Percentiles rank a stretch among this genome's conserved stretches.
Evolutionary conservation across 1,140 invertebrate genomes (phyloP).

Genomic region (Pseudomyrmex dendroicus): DNA sequence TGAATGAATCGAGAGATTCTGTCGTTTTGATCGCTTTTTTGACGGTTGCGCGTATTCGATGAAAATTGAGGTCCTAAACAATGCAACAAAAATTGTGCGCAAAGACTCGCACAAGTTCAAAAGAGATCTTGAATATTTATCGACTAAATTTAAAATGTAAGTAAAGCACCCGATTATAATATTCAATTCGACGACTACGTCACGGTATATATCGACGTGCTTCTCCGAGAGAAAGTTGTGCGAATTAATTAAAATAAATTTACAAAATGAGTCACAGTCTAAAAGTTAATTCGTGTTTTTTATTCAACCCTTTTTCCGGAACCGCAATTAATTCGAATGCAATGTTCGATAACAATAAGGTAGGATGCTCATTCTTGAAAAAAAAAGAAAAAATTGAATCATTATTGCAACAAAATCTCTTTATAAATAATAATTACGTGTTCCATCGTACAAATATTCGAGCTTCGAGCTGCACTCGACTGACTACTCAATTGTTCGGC

Average conservation of each 20-base stretch:
- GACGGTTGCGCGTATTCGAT: neutral
- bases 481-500: constrained; percentile 24
- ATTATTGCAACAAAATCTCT: neutral
- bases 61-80: neutral
- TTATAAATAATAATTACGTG: neutral
- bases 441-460: neutral
- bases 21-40: neutral
- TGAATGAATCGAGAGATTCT: neutral
- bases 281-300: too few species aligned
- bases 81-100: too few species aligned
- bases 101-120: neutral
- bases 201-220: too few species aligned
- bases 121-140: neutral
- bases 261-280: too few species aligned
- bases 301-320: too few species aligned
- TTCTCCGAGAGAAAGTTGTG: too few species aligned
- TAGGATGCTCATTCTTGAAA: too few species aligned
- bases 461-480: constrained; percentile 4
- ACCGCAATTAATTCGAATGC: too few species aligned
- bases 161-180: neutral
- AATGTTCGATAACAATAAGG: too few species aligned
- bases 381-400: too few species aligned
- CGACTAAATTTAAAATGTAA: neutral
- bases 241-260: too few species aligned
- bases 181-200: neutral